Percentiles rank a stretch among this genome's conserved stretches.
Conservation (phyloP, 2,888 invertebrate species). For the Beris chalybata region DNA sequence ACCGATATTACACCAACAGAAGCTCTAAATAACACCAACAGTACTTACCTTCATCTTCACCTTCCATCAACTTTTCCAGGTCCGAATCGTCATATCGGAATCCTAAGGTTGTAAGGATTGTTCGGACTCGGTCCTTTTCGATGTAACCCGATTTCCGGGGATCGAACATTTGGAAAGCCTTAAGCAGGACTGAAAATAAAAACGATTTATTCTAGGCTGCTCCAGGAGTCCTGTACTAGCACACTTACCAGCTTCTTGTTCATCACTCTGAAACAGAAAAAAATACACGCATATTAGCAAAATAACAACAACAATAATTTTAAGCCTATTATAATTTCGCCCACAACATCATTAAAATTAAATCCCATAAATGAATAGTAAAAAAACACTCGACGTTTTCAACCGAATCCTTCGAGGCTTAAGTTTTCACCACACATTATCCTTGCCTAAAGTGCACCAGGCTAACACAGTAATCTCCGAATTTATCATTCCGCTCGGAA, state of each 20-base stretch:
- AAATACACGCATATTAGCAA: neutral
- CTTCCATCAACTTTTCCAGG: slow-evolving; percentile 74
- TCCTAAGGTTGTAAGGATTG: slow-evolving; percentile 78
- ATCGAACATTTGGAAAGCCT: slow-evolving; percentile 85
- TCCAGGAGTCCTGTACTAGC: too few species aligned
- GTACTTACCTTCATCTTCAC: slow-evolving; percentile 68
- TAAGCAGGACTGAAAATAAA: slow-evolving; percentile 65
- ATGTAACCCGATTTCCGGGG: slow-evolving; percentile 76
- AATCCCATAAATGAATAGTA: too few species aligned
- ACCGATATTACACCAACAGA: too few species aligned
- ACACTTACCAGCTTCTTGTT: slow-evolving; percentile 60
- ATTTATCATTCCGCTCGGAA: too few species aligned
- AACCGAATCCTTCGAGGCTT: too few species aligned
- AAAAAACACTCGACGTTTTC: too few species aligned
- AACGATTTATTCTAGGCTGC: neutral
- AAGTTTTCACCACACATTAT: too few species aligned
- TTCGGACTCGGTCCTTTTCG: slow-evolving; percentile 77
- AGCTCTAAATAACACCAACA: slow-evolving; percentile 55
- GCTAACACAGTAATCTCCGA: too few species aligned
- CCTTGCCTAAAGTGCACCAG: too few species aligned
- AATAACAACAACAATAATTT: neutral
- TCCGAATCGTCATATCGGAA: slow-evolving; percentile 78
- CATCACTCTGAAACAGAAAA: slow-evolving; percentile 46
- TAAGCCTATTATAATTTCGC: neutral
- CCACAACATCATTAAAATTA: too few species aligned